A percentile compares a stretch with the other conserved stretches of the same genome.
These are phyloP conservation scores for Argya squamiceps DNA, from an alignment of 2,797 vertebrate genomes.

Conservation along the genomic window DNA sequence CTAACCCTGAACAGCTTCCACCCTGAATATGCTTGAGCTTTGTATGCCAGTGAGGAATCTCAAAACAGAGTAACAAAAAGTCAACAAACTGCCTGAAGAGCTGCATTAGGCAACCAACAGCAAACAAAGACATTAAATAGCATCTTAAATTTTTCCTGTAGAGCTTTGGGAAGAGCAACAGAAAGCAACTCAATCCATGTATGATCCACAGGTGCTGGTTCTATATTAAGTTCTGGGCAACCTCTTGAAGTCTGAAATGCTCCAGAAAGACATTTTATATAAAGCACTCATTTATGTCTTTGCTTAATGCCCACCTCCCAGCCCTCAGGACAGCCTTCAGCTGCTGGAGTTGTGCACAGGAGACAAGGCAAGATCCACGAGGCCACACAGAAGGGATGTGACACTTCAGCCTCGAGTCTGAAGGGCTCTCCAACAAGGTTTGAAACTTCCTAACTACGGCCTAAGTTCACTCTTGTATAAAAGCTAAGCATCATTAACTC, in stretches of 20 bases:
- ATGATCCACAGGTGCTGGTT: not conserved
- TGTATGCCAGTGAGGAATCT: not conserved
- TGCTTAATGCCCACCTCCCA: not conserved
- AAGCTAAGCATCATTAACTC: not conserved
- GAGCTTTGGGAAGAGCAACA: not conserved
- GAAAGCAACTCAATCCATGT: not conserved
- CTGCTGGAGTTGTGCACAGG: fast-evolving
- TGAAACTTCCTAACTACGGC: not conserved
- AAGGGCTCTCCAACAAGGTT: not conserved
- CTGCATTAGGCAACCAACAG: not conserved
- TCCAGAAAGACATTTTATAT: not conserved
- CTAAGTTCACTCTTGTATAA: not conserved
- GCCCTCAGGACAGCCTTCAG: not conserved
- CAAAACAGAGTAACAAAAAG: not conserved
- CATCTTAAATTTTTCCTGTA: not conserved
- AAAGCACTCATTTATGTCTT: not conserved
- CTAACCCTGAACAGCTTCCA: not conserved
- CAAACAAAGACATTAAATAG: not conserved
- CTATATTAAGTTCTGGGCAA: not conserved
- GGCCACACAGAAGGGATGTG: not conserved
- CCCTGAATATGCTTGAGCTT: not conserved
- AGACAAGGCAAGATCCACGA: not conserved
- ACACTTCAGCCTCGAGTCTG: not conserved
- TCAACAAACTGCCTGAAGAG: not conserved
- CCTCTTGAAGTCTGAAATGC: not conserved